Percentiles rank a stretch among this genome's conserved stretches.
phyloP scores from a whole-genome alignment of 2,888 invertebrate genomes.

The Cataglyphis livida region DNA sequence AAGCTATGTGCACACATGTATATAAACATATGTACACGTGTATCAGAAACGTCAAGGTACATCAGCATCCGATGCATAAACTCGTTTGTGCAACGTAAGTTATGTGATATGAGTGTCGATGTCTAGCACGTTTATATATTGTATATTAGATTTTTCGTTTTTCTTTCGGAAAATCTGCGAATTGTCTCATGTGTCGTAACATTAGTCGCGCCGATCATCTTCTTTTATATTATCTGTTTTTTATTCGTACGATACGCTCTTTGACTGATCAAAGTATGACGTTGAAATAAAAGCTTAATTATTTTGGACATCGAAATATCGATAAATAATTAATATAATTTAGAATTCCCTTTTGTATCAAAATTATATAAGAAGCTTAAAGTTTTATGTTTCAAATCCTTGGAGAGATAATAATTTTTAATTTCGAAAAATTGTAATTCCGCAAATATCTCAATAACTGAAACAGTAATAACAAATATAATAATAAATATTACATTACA shows the following conservation, averaged over 20 bases:
- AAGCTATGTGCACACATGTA: conserved; percentile 63
- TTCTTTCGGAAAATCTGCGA: conserved; percentile 40
- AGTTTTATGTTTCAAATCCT: not conserved
- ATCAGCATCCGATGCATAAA: conserved; percentile 6
- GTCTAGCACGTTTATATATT: conserved; percentile 47
- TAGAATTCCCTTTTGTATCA: not conserved
- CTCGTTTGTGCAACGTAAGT: conserved; percentile 8
- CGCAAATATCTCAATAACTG: not conserved
- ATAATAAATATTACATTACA: too few relatives aligned
- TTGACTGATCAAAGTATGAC: conserved; percentile 17
- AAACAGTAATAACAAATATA: conserved; percentile 2
- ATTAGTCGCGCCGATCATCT: not conserved
- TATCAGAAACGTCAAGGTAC: conserved; percentile 6
- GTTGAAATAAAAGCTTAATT: conserved; percentile 11
- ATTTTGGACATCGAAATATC: not conserved
- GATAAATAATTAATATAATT: not conserved
- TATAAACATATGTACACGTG: conserved; percentile 57
- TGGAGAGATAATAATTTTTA: not conserved
- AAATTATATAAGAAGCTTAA: not conserved
- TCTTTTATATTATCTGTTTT: not conserved
- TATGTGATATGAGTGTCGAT: conserved; percentile 27
- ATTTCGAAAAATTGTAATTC: not conserved
- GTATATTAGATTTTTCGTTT: conserved; percentile 40
- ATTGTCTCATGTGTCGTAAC: conserved; percentile 8
- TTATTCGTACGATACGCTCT: conserved; percentile 21